These are phyloP conservation scores for Heliconius sara DNA, from an alignment of 2,888 invertebrate genomes.

Conservation along the genomic window DNA sequence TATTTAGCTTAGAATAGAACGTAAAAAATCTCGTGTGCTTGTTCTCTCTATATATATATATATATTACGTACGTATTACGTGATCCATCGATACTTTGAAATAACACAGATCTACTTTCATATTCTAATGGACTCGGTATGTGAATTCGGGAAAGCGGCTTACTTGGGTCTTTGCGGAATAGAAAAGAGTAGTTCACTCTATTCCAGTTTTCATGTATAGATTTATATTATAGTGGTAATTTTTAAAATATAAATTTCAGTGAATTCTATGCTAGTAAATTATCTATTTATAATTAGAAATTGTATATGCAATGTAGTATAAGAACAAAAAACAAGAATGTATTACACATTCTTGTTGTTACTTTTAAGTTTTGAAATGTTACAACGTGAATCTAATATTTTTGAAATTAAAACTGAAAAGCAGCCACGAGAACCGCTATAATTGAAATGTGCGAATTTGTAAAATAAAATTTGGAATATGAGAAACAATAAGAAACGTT, in stretches of 20 bases:
- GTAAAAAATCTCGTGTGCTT: neutral
- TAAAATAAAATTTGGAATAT: slow-evolving; percentile 2
- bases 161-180: neutral
- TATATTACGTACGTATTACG: neutral
- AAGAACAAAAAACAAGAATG: too few relatives aligned
- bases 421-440: neutral
- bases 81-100: slow-evolving; percentile 3
- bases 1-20: neutral
- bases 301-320: too few relatives aligned
- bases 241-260: too few relatives aligned
- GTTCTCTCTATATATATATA: neutral
- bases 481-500: slow-evolving; percentile 4
- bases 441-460: neutral
- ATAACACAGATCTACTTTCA: slow-evolving; percentile 6
- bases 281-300: too few relatives aligned
- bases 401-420: slow-evolving; percentile 8
- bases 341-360: neutral
- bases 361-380: neutral
- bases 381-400: neutral
- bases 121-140: neutral
- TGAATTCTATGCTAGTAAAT: too few relatives aligned
- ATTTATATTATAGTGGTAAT: neutral
- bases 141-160: neutral
- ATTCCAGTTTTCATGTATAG: neutral
- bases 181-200: neutral